Conservation (phyloP, 2,797 vertebrate genomes). For the Anguilla megastoma region DNA sequence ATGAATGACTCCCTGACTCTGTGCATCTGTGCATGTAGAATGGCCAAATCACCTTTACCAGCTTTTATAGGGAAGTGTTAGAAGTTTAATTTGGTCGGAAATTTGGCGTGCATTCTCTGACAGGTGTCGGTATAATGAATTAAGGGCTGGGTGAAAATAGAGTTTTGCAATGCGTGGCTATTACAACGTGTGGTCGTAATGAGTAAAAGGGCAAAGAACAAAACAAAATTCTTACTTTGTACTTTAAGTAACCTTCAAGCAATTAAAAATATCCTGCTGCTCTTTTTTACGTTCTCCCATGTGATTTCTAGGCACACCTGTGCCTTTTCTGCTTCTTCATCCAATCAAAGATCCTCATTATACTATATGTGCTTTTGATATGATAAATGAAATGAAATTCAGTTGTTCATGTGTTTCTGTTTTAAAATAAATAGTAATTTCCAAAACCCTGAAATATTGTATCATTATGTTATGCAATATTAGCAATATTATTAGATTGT, state of each 20-base stretch:
- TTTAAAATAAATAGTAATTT: too few relatives aligned
- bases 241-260: neutral
- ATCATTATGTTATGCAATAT: too few relatives aligned
- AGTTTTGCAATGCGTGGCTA: slow-evolving; percentile 42
- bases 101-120: slow-evolving; percentile 53
- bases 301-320: neutral
- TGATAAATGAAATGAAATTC: too few relatives aligned
- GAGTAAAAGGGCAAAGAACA: slow-evolving; percentile 17
- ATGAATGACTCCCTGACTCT: slow-evolving; percentile 51
- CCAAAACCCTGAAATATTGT: too few relatives aligned
- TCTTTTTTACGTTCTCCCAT: neutral
- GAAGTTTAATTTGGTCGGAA: slow-evolving; percentile 53
- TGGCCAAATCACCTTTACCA: slow-evolving; percentile 40
- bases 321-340: neutral
- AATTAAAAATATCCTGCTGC: slow-evolving; percentile 29
- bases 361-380: too few relatives aligned
- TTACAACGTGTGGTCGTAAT: slow-evolving; percentile 4
- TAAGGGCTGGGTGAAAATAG: slow-evolving; percentile 54
- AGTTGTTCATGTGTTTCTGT: too few relatives aligned
- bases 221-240: neutral
- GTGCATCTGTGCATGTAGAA: slow-evolving; percentile 57
- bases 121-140: slow-evolving; percentile 70
- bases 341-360: neutral
- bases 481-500: neutral
- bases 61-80: slow-evolving; percentile 49